Percentiles rank a stretch among this genome's conserved stretches.
phyloP scores from a whole-genome alignment of 2,797 vertebrate genomes.

The Rhinophrynus dorsalis region DNA sequence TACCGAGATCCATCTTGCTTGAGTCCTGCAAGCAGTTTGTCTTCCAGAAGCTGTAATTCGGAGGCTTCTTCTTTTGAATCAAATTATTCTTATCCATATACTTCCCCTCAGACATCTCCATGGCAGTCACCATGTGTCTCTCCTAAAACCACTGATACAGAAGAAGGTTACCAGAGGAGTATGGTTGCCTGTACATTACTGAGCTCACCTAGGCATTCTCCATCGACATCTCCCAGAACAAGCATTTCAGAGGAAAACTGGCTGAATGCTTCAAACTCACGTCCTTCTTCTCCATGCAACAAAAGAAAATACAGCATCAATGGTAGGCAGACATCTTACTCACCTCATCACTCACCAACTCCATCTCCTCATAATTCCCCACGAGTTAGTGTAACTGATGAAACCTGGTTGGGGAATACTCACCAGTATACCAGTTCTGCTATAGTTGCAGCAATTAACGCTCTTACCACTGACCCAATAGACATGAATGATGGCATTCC shows the following conservation, averaged over 20 bases:
- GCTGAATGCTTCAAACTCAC: conserved; percentile 75
- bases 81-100: conserved; percentile 87
- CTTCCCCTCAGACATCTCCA: conserved; percentile 91
- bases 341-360: conserved; percentile 83
- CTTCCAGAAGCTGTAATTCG: conserved; percentile 93
- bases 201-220: conserved; percentile 83
- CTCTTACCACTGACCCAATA: conserved; percentile 86
- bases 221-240: conserved; percentile 80
- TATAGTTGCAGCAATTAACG: conserved; percentile 94
- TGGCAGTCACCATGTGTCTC: conserved; percentile 96
- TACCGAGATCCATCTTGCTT: conserved; percentile 93
- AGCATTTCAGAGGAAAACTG: conserved; percentile 87
- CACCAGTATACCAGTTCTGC: conserved; percentile 97
- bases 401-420: conserved; percentile 87
- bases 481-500: conserved; percentile 90
- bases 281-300: conserved; percentile 85
- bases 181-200: conserved; percentile 76
- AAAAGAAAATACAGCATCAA: conserved; percentile 93
- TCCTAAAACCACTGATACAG: conserved; percentile 83
- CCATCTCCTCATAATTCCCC: conserved; percentile 87
- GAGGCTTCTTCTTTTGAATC: conserved; percentile 96
- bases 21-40: conserved; percentile 93
- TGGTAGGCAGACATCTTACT: conserved; percentile 80
- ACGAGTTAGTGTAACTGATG: conserved; percentile 87
- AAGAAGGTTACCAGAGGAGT: conserved; percentile 71